Percentiles rank a stretch among this genome's conserved stretches.
These are phyloP conservation scores for Onychomys leucogaster DNA, from an alignment of 2,797 vertebrate genomes.

Conservation along the genomic window DNA sequence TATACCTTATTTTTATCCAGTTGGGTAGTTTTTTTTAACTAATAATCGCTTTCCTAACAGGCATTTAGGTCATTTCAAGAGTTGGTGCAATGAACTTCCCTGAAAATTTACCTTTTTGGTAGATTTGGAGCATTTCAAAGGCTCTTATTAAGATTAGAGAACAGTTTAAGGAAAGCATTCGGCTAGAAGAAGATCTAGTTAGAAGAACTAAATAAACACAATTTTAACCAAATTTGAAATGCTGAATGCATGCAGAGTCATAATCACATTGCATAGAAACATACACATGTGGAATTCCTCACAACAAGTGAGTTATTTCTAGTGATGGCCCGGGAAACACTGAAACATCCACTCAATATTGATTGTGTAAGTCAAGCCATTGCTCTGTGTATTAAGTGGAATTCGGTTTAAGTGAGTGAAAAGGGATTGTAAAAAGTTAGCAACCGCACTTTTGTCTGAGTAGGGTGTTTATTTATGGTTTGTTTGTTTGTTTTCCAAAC, in stretches of 20 bases:
- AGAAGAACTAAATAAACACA: constrained; percentile 10
- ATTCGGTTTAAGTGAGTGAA: constrained; percentile 40
- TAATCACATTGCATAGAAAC: not conserved
- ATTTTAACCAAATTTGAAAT: constrained; percentile 33
- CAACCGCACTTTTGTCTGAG: constrained; percentile 27
- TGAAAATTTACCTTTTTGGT: not conserved
- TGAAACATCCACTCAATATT: constrained; percentile 47
- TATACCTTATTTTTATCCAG: not conserved
- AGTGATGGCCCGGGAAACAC: constrained; percentile 33
- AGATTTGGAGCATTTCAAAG: constrained; percentile 22
- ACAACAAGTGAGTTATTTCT: constrained; percentile 28
- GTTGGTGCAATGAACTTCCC: not conserved
- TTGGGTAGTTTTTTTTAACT: not conserved
- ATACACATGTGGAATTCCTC: not conserved
- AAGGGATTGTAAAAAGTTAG: not conserved
- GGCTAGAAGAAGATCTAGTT: not conserved
- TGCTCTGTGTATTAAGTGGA: constrained; percentile 33
- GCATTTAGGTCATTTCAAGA: not conserved
- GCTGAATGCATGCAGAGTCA: constrained; percentile 47
- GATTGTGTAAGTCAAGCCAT: constrained; percentile 57
- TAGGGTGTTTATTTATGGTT: not conserved
- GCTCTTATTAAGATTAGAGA: not conserved
- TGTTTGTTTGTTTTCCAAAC: no score
- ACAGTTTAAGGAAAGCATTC: not conserved
- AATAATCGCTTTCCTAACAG: not conserved